Base-by-base conservation (phyloP, 2,797 vertebrate genomes). In the Silurus aristotelis region DNA sequence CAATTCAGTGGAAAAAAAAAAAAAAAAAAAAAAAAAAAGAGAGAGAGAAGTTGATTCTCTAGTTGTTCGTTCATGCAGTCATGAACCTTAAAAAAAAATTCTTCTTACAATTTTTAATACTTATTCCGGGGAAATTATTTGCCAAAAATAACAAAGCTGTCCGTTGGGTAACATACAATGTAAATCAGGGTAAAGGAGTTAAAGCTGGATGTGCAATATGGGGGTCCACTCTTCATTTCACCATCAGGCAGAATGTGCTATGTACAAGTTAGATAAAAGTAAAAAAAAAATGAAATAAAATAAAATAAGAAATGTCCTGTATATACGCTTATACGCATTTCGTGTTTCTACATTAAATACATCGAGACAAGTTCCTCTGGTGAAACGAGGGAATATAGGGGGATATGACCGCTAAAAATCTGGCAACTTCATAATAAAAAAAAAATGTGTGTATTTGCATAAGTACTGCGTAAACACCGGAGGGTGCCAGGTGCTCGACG, bases 291-390 rank as follows among this genome's bases (percentile, higher is more conserved):
- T 43, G 19, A 14, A 73, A 52, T 27, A 4, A 3, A 25, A 76
- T 1, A 5, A 67, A 78, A 64, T 64, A 6, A 75, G 25, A 55
- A 75, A 72, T 15, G 38, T 38, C 6, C 72, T 76, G 48, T n/a
- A 81, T n/a, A 81, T 55, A 60, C 14, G 66, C 85, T 87, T 83
- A 80, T 38, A 87, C 84, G 0, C 8, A 71, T 46, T 83, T 86
- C 79, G 60, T 27, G 38, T 48, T 72, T 58, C 1, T 10, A 87
- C 63, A 83, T 82, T 52, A 85, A 84, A 90, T 64, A 85, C 79
- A 85, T 87, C 64, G 86, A 68, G 82, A 61, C 52, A 84, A 84
- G 71, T 85, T 87, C 81, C 82, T 83, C 73, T 88, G 88, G 88
- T 83, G 85, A 89, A 87, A 71, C 20, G 27, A 75, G 55, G 63